Evolutionary conservation across 2,797 vertebrate genomes (phyloP), one percentile per base, ranked within the genome.

Genomic region (Chaenodraco wilsoni): DNA sequence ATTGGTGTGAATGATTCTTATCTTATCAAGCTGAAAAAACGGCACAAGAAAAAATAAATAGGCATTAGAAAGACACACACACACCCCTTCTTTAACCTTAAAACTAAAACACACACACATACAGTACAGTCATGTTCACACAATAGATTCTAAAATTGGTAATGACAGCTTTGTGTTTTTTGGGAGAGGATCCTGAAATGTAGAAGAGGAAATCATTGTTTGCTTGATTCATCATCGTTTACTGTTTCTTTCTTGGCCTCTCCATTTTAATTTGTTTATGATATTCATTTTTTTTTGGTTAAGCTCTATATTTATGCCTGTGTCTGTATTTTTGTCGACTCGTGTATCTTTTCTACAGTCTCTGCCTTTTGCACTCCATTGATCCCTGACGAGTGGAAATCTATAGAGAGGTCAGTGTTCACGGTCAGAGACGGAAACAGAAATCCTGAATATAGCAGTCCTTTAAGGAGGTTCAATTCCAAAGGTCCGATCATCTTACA

Each of bases 121-220:
- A n/a, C n/a, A n/a, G n/a, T n/a, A n/a, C n/a, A n/a, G n/a, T n/a
- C 37, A 65, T 3, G 43, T 9, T 60, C 44, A 60, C 5, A 49
- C 4, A 27, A 8, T 3, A 45, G 37, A 44, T 13, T 27, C 15
- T 62, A 14, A 68, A 64, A 74, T 62, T 21, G n/a, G 67, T 50
- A 54, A 64, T 37, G 69, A 84, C 57, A 74, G 31, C 19, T 71
- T 63, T 68, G 65, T 84, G 4, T 51, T 0, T 55, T 52, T 84
- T 84, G 63, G 62, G 31, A 61, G 49, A 73, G 57, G 11, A 69
- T 67, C 27, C 16, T 69, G 33, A 69, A 48, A 79, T 16, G 50
- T 12, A 68, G 44, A 57, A 60, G 33, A 12, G 6, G 14, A 23
- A 76, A 69, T 54, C 12, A 40, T 31, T 14, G 10, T 1, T 23